These are phyloP conservation scores for Macrophya annulata DNA, from an alignment of 2,888 invertebrate genomes.

Conservation along the genomic window DNA sequence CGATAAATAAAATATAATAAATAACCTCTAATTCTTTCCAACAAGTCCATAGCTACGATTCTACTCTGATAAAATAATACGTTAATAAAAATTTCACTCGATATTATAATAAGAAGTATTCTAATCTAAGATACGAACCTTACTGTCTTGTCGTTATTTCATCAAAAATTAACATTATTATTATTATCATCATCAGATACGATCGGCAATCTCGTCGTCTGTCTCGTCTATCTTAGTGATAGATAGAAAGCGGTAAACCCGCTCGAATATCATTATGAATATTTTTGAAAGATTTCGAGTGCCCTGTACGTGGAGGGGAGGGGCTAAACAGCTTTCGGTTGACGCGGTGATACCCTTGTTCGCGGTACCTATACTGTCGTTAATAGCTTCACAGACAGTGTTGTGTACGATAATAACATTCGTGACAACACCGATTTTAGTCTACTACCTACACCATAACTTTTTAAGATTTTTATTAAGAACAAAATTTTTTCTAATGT, in stretches of 20 bases:
- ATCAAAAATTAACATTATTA: background rate
- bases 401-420: constrained; percentile 74
- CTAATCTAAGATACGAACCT: background rate
- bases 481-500: constrained; percentile 89
- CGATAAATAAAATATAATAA: background rate
- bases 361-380: constrained; percentile 72
- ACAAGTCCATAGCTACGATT: background rate
- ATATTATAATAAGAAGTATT: background rate
- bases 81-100: background rate
- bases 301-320: constrained; percentile 73
- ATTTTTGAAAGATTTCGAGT: constrained; percentile 69
- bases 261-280: constrained; percentile 65
- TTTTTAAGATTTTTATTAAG: constrained; percentile 78
- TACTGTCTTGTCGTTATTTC: background rate
- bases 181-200: background rate
- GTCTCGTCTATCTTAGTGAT: background rate
- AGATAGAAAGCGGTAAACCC: background rate
- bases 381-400: constrained; percentile 75
- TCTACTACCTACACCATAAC: constrained; percentile 76
- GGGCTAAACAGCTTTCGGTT: constrained; percentile 76
- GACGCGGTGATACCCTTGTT: constrained; percentile 77
- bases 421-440: constrained; percentile 72
- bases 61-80: background rate
- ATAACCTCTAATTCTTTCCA: constrained; percentile 15
- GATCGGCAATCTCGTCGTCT: background rate